Base-by-base conservation (phyloP, 2,113 vertebrate genomes). In the Tympanuchus pallidicinctus region DNA sequence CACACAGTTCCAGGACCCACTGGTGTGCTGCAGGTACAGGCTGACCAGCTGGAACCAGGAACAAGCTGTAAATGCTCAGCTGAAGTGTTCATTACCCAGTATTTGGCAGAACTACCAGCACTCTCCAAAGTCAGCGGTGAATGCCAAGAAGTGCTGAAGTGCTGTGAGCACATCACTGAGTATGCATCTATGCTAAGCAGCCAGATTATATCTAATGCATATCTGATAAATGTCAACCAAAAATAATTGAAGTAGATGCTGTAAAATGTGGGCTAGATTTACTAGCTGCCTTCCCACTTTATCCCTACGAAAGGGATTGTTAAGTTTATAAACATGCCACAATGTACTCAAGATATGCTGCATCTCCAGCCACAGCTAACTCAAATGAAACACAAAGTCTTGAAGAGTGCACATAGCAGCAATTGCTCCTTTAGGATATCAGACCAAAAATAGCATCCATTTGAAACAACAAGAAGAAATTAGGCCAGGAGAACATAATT, bases 401-500 rank as follows among this genome's bases (percentile, higher is more conserved):
- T 38, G 34, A 34, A 25, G 69, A 48, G 30, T 5, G 30, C 79
- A 64, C 34, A 2, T 11, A 54, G 36, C 52, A 77, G 65, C 76
- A 67, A 32, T 0, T 72, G 70, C 66, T 93, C 48, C 4, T 81
- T 43, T 65, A 88, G 54, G 76, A 8, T 75, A 36, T 34, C 83
- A 84, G 83, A 56, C 45, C 52, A 24, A 45, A 86, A 89, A 84
- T 8, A 92, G 90, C 3, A 90, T 32, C 40, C 40, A 43, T 64
- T 16, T 71, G 86, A 92, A 93, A 61, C 61, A 65, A 15, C 45
- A 30, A 32, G 76, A 52, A 43, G 83, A 95, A 96, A 93, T 92
- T 47, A 94, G 95, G 93, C 90, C 95, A 96, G 90, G 57, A 89
- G 90, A 84, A 69, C 17, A 1, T 89, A 89, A 96, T 96, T 95